Conservation (phyloP, 2,888 invertebrate genomes). For the Iphiclides podalirius region DNA sequence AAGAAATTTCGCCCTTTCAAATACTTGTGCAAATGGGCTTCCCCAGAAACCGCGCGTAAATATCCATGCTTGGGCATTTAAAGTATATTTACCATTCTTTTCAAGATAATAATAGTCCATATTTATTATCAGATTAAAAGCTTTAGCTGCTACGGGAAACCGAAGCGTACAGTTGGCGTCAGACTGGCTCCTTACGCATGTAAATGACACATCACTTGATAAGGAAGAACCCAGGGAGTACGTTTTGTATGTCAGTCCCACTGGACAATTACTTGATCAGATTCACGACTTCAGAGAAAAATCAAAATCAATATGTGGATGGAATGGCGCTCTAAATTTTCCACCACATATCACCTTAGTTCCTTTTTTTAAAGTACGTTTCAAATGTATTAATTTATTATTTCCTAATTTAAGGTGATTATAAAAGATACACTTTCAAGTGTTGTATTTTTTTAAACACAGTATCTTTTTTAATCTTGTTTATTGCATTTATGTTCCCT, state of each 20-base stretch:
- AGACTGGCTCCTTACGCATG: constrained; percentile 94
- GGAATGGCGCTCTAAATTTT: constrained; percentile 95
- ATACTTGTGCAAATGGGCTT: constrained; percentile 94
- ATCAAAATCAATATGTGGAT: constrained; percentile 86
- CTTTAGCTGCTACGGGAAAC: constrained; percentile 93
- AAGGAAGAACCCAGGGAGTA: constrained; percentile 89
- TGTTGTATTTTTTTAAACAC: too few relatives aligned
- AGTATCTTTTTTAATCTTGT: too few relatives aligned
- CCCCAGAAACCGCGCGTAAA: constrained; percentile 93
- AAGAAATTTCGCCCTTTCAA: constrained; percentile 88
- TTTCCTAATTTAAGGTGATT: too few relatives aligned
- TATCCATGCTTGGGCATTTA: constrained; percentile 34
- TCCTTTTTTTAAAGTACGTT: constrained; percentile 89
- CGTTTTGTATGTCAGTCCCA: constrained; percentile 92
- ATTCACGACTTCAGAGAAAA: constrained; percentile 89
- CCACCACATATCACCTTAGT: constrained; percentile 94
- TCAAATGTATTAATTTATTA: constrained; percentile 8
- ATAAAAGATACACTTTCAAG: too few relatives aligned
- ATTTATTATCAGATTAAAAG: constrained; percentile 85
- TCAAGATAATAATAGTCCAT: neutral
- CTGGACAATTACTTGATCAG: constrained; percentile 86
- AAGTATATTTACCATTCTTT: neutral
- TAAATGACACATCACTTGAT: constrained; percentile 90
- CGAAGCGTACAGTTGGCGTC: constrained; percentile 93
- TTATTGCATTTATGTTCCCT: too few relatives aligned